phyloP scores from a whole-genome alignment of 1,140 invertebrate genomes.

The Drosophila elegans region DNA sequence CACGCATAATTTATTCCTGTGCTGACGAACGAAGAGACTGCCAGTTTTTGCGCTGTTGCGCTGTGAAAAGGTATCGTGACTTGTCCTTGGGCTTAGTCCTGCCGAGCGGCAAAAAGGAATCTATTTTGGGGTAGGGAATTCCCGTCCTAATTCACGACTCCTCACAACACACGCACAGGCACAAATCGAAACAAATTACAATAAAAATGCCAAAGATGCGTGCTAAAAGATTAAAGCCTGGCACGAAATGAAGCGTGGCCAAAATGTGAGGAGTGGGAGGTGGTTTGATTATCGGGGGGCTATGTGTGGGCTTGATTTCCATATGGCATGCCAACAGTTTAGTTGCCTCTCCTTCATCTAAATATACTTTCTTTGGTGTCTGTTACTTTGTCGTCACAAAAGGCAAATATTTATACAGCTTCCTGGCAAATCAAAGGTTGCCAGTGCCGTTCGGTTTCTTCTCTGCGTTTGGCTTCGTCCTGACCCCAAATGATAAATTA shows the following conservation, averaged over 20 bases:
- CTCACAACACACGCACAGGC: constrained; percentile 37
- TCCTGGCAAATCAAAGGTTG: constrained; percentile 74
- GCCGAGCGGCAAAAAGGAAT: background rate
- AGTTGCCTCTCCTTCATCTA: constrained; percentile 5
- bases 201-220: constrained; percentile 82
- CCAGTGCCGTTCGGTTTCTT: constrained; percentile 14
- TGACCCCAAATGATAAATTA: constrained; percentile 82
- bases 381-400: constrained; percentile 52
- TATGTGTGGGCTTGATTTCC: constrained; percentile 52
- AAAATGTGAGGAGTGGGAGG: constrained; percentile 2
- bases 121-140: constrained; percentile 27
- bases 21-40: constrained; percentile 42
- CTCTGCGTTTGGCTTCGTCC: constrained; percentile 51
- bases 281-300: constrained; percentile 5
- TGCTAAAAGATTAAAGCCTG: constrained; percentile 81
- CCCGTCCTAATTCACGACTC: background rate
- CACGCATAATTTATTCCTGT: constrained; percentile 82
- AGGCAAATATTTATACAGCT: constrained; percentile 81
- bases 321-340: constrained; percentile 59
- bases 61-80: constrained; percentile 30
- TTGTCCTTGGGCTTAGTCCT: constrained; percentile 17
- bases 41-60: background rate
- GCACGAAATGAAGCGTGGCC: constrained; percentile 75
- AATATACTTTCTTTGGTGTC: constrained; percentile 28
- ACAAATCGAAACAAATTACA: constrained; percentile 81